Percentiles rank a stretch among this genome's conserved stretches.
Evolutionary conservation across 2,113 vertebrate species (phyloP).

Genomic region (Protobothrops flavoviridis): DNA sequence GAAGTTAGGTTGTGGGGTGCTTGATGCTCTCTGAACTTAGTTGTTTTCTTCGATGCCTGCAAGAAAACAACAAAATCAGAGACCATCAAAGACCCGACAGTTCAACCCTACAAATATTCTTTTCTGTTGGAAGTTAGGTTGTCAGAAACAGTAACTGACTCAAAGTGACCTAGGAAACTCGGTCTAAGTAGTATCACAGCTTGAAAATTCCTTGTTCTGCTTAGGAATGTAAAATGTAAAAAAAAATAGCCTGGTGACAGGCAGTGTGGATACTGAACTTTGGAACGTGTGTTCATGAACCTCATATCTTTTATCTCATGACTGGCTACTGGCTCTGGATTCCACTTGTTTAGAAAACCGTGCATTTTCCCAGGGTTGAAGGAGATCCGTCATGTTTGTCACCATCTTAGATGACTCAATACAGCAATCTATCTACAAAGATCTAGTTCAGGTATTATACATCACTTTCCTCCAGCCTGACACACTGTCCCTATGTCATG

Average conservation of each 20-base stretch:
- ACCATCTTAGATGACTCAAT: slow-evolving; percentile 80
- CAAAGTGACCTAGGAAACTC: background rate
- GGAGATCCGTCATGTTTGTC: slow-evolving; percentile 63
- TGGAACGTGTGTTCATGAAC: background rate
- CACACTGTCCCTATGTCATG: background rate
- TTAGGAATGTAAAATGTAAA: background rate
- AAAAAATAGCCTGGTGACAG: background rate
- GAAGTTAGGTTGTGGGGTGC: background rate
- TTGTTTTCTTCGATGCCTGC: background rate
- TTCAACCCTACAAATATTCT: background rate
- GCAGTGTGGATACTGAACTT: background rate
- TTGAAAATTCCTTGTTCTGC: background rate
- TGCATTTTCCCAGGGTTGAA: background rate
- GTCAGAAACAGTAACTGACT: background rate
- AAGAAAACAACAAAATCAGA: background rate
- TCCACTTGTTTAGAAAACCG: background rate
- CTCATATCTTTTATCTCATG: background rate
- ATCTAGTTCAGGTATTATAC: slow-evolving; percentile 76
- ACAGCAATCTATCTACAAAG: slow-evolving; percentile 81
- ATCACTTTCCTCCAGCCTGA: background rate
- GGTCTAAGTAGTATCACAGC: background rate
- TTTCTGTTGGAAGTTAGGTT: background rate
- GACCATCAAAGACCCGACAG: background rate
- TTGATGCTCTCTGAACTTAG: background rate
- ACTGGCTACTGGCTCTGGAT: background rate